A percentile compares a stretch with the other conserved stretches of the same genome.
Evolutionary conservation across 2,888 invertebrate species (phyloP).

Genomic region (Helleia helle): DNA sequence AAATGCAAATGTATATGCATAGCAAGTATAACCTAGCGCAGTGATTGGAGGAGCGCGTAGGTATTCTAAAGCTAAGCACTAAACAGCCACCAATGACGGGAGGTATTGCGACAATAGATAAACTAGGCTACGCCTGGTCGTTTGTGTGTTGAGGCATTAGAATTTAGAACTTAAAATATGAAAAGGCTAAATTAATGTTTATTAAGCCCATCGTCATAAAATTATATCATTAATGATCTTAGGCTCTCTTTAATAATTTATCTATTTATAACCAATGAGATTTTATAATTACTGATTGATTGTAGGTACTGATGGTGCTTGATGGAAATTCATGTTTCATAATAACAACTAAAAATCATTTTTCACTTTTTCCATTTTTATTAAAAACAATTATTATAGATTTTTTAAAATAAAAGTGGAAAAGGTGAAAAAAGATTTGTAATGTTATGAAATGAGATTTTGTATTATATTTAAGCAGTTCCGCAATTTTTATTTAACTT

Average conservation of each 20-base stretch:
- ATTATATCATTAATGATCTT: neutral
- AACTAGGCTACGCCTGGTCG: slow-evolving; percentile 33
- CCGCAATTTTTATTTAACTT: no score
- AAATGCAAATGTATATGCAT: slow-evolving; percentile 31
- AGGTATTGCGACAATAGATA: slow-evolving; percentile 46
- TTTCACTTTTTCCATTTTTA: no score
- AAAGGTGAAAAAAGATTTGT: no score
- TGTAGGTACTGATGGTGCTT: no score
- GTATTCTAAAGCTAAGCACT: slow-evolving; percentile 18
- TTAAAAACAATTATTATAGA: no score
- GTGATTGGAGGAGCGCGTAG: slow-evolving; percentile 49
- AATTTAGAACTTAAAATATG: slow-evolving; percentile 11
- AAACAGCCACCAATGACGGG: slow-evolving; percentile 36
- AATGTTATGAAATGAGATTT: no score
- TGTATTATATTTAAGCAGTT: no score
- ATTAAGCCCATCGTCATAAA: neutral
- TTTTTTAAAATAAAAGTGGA: no score
- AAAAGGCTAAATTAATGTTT: neutral
- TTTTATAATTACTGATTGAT: no score
- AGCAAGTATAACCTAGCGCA: slow-evolving; percentile 34
- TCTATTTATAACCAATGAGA: no score
- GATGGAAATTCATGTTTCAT: no score
- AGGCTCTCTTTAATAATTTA: neutral
- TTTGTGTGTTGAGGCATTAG: slow-evolving; percentile 7
- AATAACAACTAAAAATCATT: no score